Evolutionary conservation across 2,113 vertebrate genomes (phyloP), one percentile per base, ranked within the genome.

Genomic region (Rhinolophus ferrumequinum): DNA sequence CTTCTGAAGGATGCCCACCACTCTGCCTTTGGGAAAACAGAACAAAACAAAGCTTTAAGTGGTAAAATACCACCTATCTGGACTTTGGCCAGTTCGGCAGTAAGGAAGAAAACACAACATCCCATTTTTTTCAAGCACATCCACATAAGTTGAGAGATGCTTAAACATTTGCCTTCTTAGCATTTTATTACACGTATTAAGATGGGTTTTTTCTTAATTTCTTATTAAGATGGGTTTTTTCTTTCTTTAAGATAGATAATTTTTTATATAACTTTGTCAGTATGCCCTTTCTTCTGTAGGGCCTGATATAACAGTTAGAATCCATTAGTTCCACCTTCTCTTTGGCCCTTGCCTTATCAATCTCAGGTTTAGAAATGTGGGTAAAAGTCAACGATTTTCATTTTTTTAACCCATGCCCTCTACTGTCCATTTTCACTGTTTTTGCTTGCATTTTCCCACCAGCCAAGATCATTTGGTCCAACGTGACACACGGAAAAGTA

Each of bases 1-100:
- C 98, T 99, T 99, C 90, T 99, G 99, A 84, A 99, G 98, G 97
- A 99, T 98, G 81, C 99, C 99, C 85, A 99, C 99, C 6, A 99
- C 99, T 64, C 98, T 98, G 75, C 99, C 99, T 99, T 97, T 82
- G 89, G 93, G 96, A 35, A 96, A 97, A 88, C 56, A 95, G 97
- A 81, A 92, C 3, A 60, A 96, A 70, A 88, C 2, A 67, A 75
- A 69, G 86, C 11, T 52, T 96, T 82, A 35, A 24, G 10, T 22
- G 88, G 69, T 89, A 75, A 82, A 52, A 21, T 44, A 35, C 11
- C 60, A 30, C 14, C 10, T 58, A 7, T 33, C 41, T 56, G n/a
- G 52, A 47, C 12, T 10, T 22, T 28, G 69, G 76, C 62, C 12
- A 12, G 15, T 24, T 76, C 11, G 8, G 86, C 19, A 38, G 35